Evolutionary conservation across 2,113 vertebrate species (phyloP).

Genomic region (Triplophysa tibetana): DNA sequence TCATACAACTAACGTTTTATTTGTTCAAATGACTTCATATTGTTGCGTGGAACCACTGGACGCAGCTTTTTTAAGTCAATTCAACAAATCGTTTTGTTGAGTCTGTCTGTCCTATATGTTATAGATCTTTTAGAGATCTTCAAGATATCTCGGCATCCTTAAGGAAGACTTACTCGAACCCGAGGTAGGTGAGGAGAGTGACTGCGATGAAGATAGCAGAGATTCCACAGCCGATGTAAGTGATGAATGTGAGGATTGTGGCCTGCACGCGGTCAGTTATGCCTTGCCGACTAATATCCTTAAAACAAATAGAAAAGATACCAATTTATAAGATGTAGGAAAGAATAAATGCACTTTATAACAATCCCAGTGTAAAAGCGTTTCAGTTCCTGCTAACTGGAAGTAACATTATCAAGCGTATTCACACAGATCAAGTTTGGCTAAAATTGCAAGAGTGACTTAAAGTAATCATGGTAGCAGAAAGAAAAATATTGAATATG

Average conservation of each 20-base stretch:
- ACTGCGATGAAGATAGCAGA: constrained; percentile 88
- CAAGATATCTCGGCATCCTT: neutral
- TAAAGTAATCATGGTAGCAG: too few species aligned
- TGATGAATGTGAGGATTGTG: constrained; percentile 86
- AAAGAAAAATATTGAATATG: too few species aligned
- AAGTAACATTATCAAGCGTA: too few species aligned
- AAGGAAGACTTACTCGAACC: constrained; percentile 84
- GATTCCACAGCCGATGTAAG: constrained; percentile 91
- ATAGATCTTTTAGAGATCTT: neutral
- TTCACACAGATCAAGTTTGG: neutral
- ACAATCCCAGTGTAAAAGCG: neutral
- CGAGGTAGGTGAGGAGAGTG: constrained; percentile 90
- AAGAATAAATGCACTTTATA: neutral
- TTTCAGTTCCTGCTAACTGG: too few species aligned
- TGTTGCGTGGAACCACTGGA: too few species aligned
- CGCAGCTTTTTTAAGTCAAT: too few species aligned
- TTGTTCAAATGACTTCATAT: too few species aligned
- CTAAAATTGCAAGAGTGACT: neutral
- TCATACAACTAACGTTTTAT: too few species aligned
- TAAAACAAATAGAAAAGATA: neutral
- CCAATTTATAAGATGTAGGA: neutral
- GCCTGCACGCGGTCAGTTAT: constrained; percentile 66
- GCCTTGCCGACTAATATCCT: constrained; percentile 82
- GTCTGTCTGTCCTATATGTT: too few species aligned
- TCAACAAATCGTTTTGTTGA: too few species aligned